Percentiles rank a stretch among this genome's conserved stretches.
These are phyloP conservation scores for Carassius carassius DNA, from an alignment of 2,113 vertebrate genomes.

Conservation along the genomic window DNA sequence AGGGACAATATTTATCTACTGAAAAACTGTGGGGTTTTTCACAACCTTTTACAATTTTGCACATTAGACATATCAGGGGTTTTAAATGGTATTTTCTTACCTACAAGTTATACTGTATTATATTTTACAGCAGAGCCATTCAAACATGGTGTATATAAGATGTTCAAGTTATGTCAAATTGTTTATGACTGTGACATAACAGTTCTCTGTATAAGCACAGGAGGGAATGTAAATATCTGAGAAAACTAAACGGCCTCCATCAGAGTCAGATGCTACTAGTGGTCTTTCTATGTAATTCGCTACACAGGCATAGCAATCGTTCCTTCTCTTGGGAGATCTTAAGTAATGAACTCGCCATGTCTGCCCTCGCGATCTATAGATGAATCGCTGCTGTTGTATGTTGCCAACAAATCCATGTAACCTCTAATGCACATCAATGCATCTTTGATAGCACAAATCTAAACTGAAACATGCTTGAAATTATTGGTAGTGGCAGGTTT, in stretches of 20 bases:
- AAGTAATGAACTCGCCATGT: conserved; percentile 26
- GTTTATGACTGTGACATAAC: not conserved
- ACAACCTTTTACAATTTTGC: not conserved
- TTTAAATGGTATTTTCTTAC: not conserved
- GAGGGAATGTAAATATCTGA: not conserved
- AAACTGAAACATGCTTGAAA: conserved; percentile 17
- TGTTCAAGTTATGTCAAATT: not conserved
- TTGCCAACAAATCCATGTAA: conserved; percentile 14
- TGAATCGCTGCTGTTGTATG: not conserved
- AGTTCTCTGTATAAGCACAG: not conserved
- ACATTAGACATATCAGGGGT: not conserved
- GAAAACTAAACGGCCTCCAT: not conserved
- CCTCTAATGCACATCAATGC: conserved; percentile 1
- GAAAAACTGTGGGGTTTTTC: not conserved
- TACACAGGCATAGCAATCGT: not conserved
- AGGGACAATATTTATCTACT: not conserved
- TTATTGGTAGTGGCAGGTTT: conserved; percentile 1
- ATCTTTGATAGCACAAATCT: not conserved
- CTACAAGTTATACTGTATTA: not conserved
- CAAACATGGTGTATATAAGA: not conserved
- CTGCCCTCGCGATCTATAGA: not conserved
- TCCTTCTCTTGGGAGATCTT: conserved; percentile 16
- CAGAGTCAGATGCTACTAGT: not conserved
- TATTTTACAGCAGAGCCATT: not conserved
- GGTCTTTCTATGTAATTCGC: not conserved